Conservation (phyloP, 2,888 invertebrate species). For the Eupithecia insigniata region DNA sequence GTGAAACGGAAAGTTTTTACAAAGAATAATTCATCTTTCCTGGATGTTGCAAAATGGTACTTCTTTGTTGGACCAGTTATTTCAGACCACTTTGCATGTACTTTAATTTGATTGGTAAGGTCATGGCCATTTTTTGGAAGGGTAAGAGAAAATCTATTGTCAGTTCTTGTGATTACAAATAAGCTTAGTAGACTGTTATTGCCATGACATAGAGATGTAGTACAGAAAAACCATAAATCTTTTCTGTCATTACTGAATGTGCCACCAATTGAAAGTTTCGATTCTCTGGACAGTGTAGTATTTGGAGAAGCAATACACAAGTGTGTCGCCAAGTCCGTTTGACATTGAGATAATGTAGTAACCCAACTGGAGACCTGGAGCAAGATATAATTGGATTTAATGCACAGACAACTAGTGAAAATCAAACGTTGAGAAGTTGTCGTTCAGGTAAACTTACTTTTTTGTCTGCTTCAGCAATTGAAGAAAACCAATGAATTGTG, state of each 20-base stretch:
- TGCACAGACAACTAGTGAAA: too few species aligned
- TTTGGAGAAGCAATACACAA: conserved; percentile 61
- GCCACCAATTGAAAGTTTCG: conserved; percentile 70
- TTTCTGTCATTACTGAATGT: conserved; percentile 58
- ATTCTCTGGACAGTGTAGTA: conserved; percentile 52
- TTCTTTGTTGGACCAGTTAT: conserved; percentile 22
- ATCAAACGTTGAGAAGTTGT: background rate
- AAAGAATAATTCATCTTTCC: conserved; percentile 59
- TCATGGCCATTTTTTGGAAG: conserved; percentile 49
- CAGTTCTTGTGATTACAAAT: conserved; percentile 65
- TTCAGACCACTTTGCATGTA: conserved; percentile 6
- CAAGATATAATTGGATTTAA: background rate
- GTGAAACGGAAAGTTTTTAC: conserved; percentile 64
- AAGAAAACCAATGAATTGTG: background rate
- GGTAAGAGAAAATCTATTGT: conserved; percentile 58
- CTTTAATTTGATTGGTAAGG: conserved; percentile 1
- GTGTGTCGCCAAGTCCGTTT: conserved; percentile 56
- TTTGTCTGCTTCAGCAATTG: background rate
- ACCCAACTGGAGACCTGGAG: conserved; percentile 5
- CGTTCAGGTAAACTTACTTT: background rate
- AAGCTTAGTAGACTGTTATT: conserved; percentile 64
- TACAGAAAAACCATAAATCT: conserved; percentile 72
- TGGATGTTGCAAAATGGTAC: conserved; percentile 52
- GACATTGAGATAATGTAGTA: conserved; percentile 48
- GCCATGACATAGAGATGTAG: conserved; percentile 60